Conservation (phyloP, 1,140 invertebrate genomes). For the Drosophila azteca region DNA sequence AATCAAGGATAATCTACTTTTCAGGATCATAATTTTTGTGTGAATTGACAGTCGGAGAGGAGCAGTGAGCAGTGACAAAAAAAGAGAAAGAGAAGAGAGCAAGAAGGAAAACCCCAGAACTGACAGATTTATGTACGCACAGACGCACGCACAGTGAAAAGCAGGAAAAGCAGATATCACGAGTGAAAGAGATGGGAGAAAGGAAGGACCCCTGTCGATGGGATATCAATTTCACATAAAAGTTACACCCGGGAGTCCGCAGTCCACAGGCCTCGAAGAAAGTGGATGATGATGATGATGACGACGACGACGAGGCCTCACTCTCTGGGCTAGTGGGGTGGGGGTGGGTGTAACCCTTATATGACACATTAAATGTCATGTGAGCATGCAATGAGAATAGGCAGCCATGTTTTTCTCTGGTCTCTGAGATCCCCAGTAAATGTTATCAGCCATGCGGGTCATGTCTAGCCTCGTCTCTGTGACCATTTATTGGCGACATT, state of each 20-base stretch:
- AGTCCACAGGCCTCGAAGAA: slow-evolving; percentile 37
- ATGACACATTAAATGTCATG: slow-evolving; percentile 80
- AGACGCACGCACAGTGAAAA: slow-evolving; percentile 33
- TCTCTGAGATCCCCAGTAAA: slow-evolving; percentile 21
- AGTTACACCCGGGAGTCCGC: slow-evolving; percentile 39
- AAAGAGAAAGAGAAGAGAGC: slow-evolving; percentile 51
- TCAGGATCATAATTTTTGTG: slow-evolving; percentile 84
- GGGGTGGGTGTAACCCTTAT: slow-evolving; percentile 69
- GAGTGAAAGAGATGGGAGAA: slow-evolving; percentile 7
- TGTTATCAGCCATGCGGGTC: slow-evolving; percentile 40
- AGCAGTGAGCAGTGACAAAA: slow-evolving; percentile 67
- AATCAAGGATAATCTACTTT: slow-evolving; percentile 84
- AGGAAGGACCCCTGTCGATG: slow-evolving; percentile 55
- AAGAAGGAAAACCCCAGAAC: slow-evolving; percentile 33
- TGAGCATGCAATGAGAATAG: slow-evolving; percentile 69
- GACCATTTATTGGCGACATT: slow-evolving; percentile 80
- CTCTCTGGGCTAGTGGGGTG: neutral
- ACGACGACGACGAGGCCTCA: slow-evolving; percentile 9
- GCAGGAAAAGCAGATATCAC: slow-evolving; percentile 16
- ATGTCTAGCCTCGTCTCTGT: slow-evolving; percentile 58
- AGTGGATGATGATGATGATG: slow-evolving; percentile 71
- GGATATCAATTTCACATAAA: slow-evolving; percentile 83
- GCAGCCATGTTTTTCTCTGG: slow-evolving; percentile 59
- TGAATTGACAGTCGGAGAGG: slow-evolving; percentile 79
- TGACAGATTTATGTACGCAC: slow-evolving; percentile 83